Evolutionary conservation across 2,113 vertebrate genomes (phyloP).

Genomic region (Myanophis thanlyinensis): DNA sequence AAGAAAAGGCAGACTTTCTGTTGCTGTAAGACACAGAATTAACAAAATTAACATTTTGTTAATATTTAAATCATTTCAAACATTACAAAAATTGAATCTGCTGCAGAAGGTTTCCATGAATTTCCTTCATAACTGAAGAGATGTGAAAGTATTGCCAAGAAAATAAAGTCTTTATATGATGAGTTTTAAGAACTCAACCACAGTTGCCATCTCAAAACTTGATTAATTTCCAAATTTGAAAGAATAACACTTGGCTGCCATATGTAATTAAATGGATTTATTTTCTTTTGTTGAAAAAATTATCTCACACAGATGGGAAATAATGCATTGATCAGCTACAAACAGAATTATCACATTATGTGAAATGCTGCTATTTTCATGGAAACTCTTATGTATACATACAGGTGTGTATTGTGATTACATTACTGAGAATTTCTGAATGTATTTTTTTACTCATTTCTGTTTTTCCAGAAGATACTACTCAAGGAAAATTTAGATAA

Average conservation of each 20-base stretch:
- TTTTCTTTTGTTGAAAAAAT: conserved; percentile 1
- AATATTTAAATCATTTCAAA: not conserved
- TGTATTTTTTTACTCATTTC: not conserved
- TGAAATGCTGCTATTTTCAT: not conserved
- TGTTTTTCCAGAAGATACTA: not conserved
- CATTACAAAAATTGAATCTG: not conserved
- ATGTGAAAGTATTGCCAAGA: not conserved
- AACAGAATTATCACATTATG: not conserved
- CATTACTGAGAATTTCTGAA: not conserved
- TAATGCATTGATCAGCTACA: not conserved
- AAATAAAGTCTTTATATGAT: too few relatives aligned
- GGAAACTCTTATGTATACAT: too few relatives aligned
- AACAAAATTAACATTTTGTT: not conserved
- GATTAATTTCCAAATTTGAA: not conserved
- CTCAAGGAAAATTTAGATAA: not conserved
- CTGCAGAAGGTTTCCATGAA: not conserved
- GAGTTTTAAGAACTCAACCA: too few relatives aligned
- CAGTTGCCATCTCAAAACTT: not conserved
- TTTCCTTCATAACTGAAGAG: not conserved
- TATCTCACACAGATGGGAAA: not conserved
- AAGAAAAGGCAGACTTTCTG: not conserved
- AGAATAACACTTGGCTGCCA: not conserved
- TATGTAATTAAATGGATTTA: not conserved
- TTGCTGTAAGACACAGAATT: not conserved
- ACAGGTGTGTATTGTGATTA: not conserved